Evolutionary conservation across 1,140 invertebrate genomes (phyloP).

Genomic region (Oncopeltus fasciatus): DNA sequence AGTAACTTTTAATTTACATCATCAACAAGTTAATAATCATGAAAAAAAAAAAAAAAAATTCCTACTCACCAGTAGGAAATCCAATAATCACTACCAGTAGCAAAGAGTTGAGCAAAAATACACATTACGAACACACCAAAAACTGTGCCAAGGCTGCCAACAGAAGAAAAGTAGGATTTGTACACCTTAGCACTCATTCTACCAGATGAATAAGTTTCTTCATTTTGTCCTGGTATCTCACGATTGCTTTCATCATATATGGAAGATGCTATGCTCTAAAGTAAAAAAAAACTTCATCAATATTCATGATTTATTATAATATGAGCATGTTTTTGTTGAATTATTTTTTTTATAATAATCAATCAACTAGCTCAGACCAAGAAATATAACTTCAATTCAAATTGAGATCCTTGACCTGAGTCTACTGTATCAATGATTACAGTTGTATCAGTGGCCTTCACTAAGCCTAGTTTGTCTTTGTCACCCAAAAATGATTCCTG

Average conservation of each 20-base stretch:
- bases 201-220: conserved; percentile 27
- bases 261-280: conserved; percentile 3
- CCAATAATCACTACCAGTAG: conserved; percentile 60
- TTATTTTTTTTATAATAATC: background rate
- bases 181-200: conserved; percentile 41
- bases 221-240: conserved; percentile 17
- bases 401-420: no score
- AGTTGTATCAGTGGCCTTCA: no score
- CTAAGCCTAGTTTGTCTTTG: no score
- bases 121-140: conserved; percentile 42
- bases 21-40: no score
- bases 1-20: no score
- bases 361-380: no score
- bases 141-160: conserved; percentile 43
- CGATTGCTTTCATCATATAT: background rate
- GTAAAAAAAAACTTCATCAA: background rate
- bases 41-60: conserved; percentile 13
- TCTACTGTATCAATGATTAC: no score
- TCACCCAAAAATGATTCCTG: no score
- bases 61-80: conserved; percentile 57
- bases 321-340: no score
- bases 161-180: conserved; percentile 48
- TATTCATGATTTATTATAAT: no score
- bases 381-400: no score
- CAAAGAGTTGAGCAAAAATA: conserved; percentile 47